Evolutionary conservation across 2,888 invertebrate genomes (phyloP), one percentile per base, ranked within the genome.

Genomic region (Pyrgus malvae): DNA sequence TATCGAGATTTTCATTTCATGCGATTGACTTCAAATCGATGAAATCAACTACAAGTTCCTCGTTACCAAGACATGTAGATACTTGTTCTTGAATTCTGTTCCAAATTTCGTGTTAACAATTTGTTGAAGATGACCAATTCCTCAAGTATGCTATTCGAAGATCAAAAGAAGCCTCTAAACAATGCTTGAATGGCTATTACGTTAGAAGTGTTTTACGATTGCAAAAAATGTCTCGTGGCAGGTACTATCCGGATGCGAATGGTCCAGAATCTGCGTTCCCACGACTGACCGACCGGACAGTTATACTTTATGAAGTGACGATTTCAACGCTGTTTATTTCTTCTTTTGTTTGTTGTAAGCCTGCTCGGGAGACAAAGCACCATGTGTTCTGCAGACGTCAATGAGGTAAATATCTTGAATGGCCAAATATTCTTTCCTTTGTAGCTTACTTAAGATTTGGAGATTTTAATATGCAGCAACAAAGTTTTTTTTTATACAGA

Each of bases 241-340:
- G 83, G 83, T 83, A 79, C 70, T 72, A 69, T 81, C 80, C 83
- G 86, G 85, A 83, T 88, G 88, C 87, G 88, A 89, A 86, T 80
- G 76, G 58, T 58, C 57, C 63, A 58, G 61, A 65, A 61, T 61
- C 62, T 61, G 55, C 17, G 71, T 88, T 89, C 89, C 85, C 90
- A 89, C 89, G 89, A 59, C 70, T 74, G 74, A 77, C 72, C 29
- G 21, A 21, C 60, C 56, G 64, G 63, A 60, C 64, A 64, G 62
- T 64, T 70, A 75, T 72, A 76, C 76, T 80, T 82, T 83, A 82
- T 80, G 78, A 80, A 80, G 80, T 83, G 80, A 80, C 78, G 70
- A 80, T 72, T 76, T 75, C 72, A 71, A 72, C 76, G 76, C 78
- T 81, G 71, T 76, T 74, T 76, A 69, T 72, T 40, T 40, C 25